Evolutionary conservation across 2,113 vertebrate genomes (phyloP).

Genomic region (Cyrtonyx montezumae): DNA sequence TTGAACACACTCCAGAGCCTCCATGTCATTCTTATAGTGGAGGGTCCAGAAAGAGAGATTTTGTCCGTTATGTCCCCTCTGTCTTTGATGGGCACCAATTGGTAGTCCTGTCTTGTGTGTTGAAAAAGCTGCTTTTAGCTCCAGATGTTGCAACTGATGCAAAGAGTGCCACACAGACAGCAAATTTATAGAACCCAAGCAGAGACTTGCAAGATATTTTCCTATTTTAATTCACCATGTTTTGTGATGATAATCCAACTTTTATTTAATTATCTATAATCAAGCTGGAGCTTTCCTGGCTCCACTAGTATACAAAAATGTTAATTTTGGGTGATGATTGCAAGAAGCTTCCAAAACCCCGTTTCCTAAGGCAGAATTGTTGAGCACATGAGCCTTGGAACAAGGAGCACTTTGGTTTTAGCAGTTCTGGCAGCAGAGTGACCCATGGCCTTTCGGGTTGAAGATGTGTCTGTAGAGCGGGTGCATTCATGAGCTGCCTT

Average conservation of each 20-base stretch:
- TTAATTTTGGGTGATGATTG: not conserved
- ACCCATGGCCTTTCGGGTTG: not conserved
- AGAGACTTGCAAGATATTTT: not conserved
- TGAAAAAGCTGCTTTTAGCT: not conserved
- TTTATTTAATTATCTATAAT: conserved; percentile 8
- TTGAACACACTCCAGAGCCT: no score
- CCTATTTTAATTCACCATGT: not conserved
- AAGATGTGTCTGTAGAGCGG: not conserved
- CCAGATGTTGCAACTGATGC: not conserved
- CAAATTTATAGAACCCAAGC: not conserved
- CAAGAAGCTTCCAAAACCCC: not conserved
- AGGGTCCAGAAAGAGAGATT: not conserved
- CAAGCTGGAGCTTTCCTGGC: not conserved
- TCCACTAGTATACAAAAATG: not conserved
- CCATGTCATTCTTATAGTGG: no score
- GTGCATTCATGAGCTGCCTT: not conserved
- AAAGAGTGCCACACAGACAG: not conserved
- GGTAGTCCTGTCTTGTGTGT: not conserved
- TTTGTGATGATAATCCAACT: conserved; percentile 5
- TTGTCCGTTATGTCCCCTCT: not conserved
- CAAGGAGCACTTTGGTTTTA: not conserved
- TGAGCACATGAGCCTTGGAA: not conserved
- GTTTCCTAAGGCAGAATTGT: not conserved
- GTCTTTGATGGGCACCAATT: not conserved
- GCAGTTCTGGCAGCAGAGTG: not conserved